Evolutionary conservation across 2,797 vertebrate species (phyloP), one percentile per base, ranked within the genome.

Genomic region (Sebastes dallii): DNA sequence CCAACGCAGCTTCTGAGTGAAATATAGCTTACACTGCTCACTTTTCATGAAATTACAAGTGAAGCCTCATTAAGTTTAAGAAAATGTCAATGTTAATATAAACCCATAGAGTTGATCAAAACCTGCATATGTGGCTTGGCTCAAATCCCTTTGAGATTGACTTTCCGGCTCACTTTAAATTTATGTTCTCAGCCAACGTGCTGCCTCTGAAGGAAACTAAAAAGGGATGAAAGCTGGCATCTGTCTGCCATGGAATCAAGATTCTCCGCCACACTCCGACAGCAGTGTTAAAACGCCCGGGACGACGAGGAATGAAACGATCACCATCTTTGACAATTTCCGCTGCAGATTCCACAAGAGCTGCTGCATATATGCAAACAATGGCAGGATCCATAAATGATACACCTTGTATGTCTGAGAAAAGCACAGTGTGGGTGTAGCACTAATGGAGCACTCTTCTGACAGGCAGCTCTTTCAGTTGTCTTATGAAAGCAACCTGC

Each of bases 201-300:
- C 71, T 72, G 72, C 62, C 61, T 86, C n/a, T n/a, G 66, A 91
- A 59, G 59, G 75, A 82, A 85, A 79, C 80, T 85, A 80, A 87
- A 90, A 86, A 77, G 72, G 66, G 81, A 93, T 83, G 73, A 84
- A 87, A 87, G 83, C 81, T 93, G 91, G 90, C 90, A 89, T 91
- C 76, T 81, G 80, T 82, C 84, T 89, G 82, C 83, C 75, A 86
- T 66, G 16, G 67, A 91, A 92, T 91, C 80, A 29, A 68, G 78
- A 86, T 82, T 87, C 67, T 72, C 29, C 39, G 65, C 65, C 22
- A 10, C 64, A 55, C 34, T 80, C 69, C 34, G 42, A 86, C 75
- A 78, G 71, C 30, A 5, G 70, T 3, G 32, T 70, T 55, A 68
- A 77, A 84, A 81, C 22, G 56, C 64, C 70, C 2, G 14, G 39